Evolutionary conservation across 2,888 invertebrate genomes (phyloP).

Genomic region (Zeuzera pyrina): DNA sequence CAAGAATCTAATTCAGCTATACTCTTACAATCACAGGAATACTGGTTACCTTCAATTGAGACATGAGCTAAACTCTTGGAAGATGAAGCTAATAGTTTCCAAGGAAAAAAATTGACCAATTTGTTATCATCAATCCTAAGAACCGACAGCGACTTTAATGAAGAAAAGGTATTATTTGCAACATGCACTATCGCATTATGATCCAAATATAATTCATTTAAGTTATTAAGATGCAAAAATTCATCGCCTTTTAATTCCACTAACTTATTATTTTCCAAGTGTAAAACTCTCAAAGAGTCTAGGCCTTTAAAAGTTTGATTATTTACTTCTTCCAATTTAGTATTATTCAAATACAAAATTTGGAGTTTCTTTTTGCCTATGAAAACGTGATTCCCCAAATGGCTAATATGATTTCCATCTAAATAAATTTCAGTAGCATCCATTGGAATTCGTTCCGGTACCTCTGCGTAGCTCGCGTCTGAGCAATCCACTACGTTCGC

Average conservation of each 20-base stretch:
- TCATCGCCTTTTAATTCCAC: conserved; percentile 83
- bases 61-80: conserved; percentile 76
- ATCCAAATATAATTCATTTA: conserved; percentile 85
- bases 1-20: conserved; percentile 79
- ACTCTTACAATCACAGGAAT: conserved; percentile 87
- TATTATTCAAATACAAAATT: conserved; percentile 83
- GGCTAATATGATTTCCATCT: conserved; percentile 85
- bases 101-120: conserved; percentile 82
- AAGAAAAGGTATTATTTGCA: conserved; percentile 83
- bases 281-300: conserved; percentile 79
- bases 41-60: conserved; percentile 83
- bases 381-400: conserved; percentile 87
- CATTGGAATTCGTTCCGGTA: conserved; percentile 88
- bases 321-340: conserved; percentile 81
- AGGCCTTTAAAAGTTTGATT: conserved; percentile 88
- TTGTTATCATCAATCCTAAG: conserved; percentile 84
- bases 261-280: conserved; percentile 84
- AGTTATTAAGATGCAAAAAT: conserved; percentile 81
- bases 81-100: conserved; percentile 78
- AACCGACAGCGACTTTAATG: conserved; percentile 81
- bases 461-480: conserved; percentile 79
- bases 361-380: conserved; percentile 88
- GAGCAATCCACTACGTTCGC: conserved; percentile 89
- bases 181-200: conserved; percentile 83
- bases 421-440: conserved; percentile 91